Percentiles rank a stretch among this genome's conserved stretches.
Conservation (phyloP, 2,797 vertebrate genomes). For the Lacerta agilis region DNA sequence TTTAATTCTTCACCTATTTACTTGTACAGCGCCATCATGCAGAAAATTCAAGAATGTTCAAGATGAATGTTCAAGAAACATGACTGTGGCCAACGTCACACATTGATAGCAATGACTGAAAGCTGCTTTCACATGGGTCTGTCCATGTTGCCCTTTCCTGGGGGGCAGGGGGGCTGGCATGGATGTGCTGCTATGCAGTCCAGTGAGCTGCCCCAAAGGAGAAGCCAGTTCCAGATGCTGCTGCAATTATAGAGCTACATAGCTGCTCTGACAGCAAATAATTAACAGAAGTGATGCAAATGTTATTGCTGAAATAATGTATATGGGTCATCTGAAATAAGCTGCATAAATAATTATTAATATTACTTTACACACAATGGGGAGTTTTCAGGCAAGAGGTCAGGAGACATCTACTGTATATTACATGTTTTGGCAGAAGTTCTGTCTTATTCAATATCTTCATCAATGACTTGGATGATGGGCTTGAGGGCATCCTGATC, state of each 20-base stretch:
- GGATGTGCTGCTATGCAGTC: not conserved
- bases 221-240: not conserved
- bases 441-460: too few species aligned
- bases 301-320: not conserved
- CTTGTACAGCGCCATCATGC: not conserved
- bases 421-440: not conserved
- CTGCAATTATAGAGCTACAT: not conserved
- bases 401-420: not conserved
- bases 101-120: not conserved
- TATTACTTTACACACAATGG: not conserved
- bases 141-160: not conserved
- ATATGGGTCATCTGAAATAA: not conserved
- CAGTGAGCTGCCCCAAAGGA: not conserved
- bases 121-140: not conserved
- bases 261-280: not conserved
- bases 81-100: not conserved
- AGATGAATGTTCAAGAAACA: not conserved
- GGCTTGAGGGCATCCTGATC: too few species aligned
- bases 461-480: too few species aligned
- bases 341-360: not conserved
- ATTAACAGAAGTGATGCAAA: not conserved
- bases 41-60: not conserved
- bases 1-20: not conserved
- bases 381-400: not conserved
- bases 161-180: not conserved